Conservation (phyloP, 35 echinoderm and acorn worm genomes). For the Strongylocentrotus purpuratus region DNA sequence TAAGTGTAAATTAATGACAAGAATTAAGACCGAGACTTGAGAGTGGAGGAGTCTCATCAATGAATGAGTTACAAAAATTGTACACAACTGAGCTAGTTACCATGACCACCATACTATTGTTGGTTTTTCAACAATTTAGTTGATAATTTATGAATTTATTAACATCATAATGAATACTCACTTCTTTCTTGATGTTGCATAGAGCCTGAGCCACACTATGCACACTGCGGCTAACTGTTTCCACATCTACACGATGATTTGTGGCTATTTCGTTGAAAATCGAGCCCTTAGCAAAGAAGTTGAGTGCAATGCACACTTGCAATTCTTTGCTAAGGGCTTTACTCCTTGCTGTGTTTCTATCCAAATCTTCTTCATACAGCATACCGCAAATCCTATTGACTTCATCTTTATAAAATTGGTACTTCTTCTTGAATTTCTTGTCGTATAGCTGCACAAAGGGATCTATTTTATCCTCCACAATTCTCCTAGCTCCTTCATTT, state of each 20-base stretch:
- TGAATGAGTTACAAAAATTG: no score
- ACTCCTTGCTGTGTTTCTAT: neutral
- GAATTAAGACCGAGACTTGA: no score
- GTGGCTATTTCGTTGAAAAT: neutral
- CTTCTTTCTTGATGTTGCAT: neutral
- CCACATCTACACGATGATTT: neutral
- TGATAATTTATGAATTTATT: no score
- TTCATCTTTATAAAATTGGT: neutral
- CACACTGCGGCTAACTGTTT: neutral
- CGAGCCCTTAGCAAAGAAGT: conserved; percentile 1
- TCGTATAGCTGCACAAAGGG: neutral
- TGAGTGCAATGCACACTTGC: neutral
- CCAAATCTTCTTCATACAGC: neutral
- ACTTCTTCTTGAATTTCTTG: neutral
- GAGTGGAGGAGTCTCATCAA: no score
- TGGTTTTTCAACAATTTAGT: no score
- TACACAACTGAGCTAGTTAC: no score
- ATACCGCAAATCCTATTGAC: neutral
- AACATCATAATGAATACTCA: no score
- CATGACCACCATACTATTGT: no score
- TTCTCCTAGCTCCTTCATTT: no score
- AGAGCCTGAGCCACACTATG: neutral
- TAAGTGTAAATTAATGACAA: no score
- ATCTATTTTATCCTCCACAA: no score
- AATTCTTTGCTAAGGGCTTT: neutral